Percentiles rank a stretch among this genome's conserved stretches.
Conservation (phyloP, 2,113 vertebrate species). For the Entomyzon cyanotis region DNA sequence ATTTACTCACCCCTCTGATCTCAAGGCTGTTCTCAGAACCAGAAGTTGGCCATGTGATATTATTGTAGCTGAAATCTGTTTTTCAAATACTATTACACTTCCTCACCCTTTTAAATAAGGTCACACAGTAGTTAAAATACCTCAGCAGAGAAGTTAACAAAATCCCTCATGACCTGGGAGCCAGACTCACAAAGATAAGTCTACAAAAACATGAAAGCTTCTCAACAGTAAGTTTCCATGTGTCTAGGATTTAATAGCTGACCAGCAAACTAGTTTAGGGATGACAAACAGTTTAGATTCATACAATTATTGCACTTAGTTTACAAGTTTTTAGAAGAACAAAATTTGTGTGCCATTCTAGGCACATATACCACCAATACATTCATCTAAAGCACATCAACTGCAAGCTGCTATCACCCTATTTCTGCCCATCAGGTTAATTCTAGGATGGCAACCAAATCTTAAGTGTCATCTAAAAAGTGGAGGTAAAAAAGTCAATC, state of each 20-base stretch:
- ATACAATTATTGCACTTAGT: background rate
- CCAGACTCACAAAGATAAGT: background rate
- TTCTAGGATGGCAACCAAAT: background rate
- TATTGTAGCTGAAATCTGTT: background rate
- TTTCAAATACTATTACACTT: background rate
- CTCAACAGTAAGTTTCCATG: background rate
- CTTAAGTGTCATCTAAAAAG: background rate
- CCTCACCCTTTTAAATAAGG: background rate
- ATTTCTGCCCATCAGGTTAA: background rate
- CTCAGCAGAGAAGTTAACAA: background rate
- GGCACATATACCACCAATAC: accelerated
- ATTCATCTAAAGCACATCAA: background rate
- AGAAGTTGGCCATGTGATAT: background rate
- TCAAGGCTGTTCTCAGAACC: background rate
- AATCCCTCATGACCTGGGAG: background rate
- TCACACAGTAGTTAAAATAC: background rate
- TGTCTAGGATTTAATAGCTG: background rate
- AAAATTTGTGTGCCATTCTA: background rate
- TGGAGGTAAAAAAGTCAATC: background rate
- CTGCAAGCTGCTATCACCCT: background rate
- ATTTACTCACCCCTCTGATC: background rate
- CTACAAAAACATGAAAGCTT: background rate
- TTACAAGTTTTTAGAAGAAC: background rate
- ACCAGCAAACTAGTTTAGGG: background rate
- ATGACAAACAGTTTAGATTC: background rate